Evolutionary conservation across 2,888 invertebrate genomes (phyloP).

Genomic region (Dusona sp.): DNA sequence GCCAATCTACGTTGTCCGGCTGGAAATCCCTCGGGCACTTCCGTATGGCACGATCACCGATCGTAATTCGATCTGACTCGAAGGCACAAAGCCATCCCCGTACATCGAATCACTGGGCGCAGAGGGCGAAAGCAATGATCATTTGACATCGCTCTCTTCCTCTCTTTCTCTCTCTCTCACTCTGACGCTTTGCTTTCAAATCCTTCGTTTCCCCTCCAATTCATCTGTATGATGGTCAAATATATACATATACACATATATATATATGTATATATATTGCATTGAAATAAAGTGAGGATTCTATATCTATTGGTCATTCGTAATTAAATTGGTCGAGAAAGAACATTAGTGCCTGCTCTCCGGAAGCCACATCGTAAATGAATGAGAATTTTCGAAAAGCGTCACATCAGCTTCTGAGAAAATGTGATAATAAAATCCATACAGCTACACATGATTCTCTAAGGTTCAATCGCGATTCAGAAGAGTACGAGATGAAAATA

Average conservation of each 20-base stretch:
- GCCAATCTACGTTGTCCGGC: slow-evolving; percentile 78
- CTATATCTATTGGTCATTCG: slow-evolving; percentile 22
- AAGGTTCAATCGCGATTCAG: background rate
- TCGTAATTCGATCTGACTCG: slow-evolving; percentile 81
- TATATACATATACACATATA: background rate
- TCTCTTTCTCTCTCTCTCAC: background rate
- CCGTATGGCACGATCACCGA: slow-evolving; percentile 76
- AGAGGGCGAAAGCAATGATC: slow-evolving; percentile 61
- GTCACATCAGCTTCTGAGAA: background rate
- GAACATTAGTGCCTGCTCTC: slow-evolving; percentile 14
- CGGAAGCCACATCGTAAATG: slow-evolving; percentile 22
- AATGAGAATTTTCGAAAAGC: slow-evolving; percentile 9
- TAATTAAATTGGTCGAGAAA: slow-evolving; percentile 45
- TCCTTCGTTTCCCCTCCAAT: slow-evolving; percentile 32
- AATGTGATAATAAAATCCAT: background rate
- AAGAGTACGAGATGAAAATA: background rate
- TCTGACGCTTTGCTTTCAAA: slow-evolving; percentile 7
- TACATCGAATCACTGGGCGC: slow-evolving; percentile 69
- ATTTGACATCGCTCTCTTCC: slow-evolving; percentile 57
- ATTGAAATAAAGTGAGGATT: slow-evolving; percentile 26
- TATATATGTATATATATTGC: slow-evolving; percentile 6
- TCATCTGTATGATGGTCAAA: slow-evolving; percentile 15
- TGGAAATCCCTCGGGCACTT: slow-evolving; percentile 73
- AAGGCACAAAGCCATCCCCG: slow-evolving; percentile 73
- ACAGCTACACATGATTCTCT: background rate